Base-by-base conservation (phyloP, 2,113 vertebrate species). In the Xenopus tropicalis region DNA sequence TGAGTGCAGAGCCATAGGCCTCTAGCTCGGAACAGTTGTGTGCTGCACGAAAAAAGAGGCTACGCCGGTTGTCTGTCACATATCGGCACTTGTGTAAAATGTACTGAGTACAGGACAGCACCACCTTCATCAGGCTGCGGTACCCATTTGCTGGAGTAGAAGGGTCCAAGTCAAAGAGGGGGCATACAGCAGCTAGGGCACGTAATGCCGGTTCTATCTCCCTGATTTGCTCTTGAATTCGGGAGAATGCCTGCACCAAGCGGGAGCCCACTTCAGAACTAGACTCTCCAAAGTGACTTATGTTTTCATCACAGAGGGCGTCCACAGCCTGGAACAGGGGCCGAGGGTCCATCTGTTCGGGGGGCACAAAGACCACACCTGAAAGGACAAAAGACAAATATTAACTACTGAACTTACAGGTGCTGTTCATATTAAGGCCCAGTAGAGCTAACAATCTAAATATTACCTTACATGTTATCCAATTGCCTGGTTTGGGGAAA, bases 121-220 rank as follows among this genome's bases (percentile, higher is more conserved):
- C 89, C 0, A 94, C 93, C 87, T 96, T 94, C 43, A 94, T 90
- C 58, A 96, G 86, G 20, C 94, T 96, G 78, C 94, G 95, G 84
- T 94, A 97, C 51, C 95, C 95, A 0, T 97, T 97, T 66, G 92
- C 95, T 0, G 92, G 94, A 0, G 94, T 94, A 79, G 90, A 88
- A 16, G 93, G 85, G 74, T 96, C 94, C 78, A 95, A 91, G 88
- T 97, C 95, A 66, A 95, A 97, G 83, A 92, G 87, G 76, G 95
- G 93, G 22, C 91, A 94, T 70, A 94, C 79, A 0, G 89, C 71
- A 65, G 91, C 78, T 4, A 96, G 89, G 72, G 83, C 88, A 5
- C 80, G 77, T 64, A 97, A 78, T 3, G 90, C 76, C 0, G 95
- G 93, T 82, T 95, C 93, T 61, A 96, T 86, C 52, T 86, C 85